phyloP scores from a whole-genome alignment of 2,797 vertebrate genomes.

The Huso huso region DNA sequence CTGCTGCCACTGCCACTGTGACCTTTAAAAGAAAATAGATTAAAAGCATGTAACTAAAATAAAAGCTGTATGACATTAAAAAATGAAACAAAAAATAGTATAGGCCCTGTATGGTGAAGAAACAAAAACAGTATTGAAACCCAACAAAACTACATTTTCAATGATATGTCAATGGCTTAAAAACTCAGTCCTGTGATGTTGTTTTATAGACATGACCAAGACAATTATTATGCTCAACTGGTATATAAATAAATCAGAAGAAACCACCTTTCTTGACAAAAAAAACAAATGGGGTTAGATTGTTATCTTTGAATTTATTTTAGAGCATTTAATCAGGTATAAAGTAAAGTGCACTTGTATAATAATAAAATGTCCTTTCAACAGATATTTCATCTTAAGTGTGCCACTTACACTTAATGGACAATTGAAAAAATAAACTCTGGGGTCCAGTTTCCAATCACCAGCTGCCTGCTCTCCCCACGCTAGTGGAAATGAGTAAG shows the following conservation, averaged over 20 bases:
- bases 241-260: background rate
- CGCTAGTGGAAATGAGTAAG: background rate
- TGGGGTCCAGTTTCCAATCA: conserved; percentile 22
- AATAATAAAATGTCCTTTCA: conserved; percentile 38
- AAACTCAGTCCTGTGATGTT: too few species aligned
- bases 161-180: too few species aligned
- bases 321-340: conserved; percentile 19
- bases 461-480: conserved; percentile 37
- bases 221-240: too few species aligned
- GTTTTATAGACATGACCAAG: too few species aligned
- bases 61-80: too few species aligned
- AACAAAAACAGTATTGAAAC: background rate
- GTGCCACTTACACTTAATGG: conserved; percentile 36
- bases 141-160: too few species aligned
- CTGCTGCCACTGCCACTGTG: too few species aligned
- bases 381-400: conserved; percentile 35
- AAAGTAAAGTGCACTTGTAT: conserved; percentile 33
- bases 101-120: too few species aligned
- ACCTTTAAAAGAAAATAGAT: too few species aligned
- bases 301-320: conserved; percentile 10
- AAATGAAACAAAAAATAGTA: too few species aligned
- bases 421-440: conserved; percentile 51
- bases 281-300: conserved; percentile 17
- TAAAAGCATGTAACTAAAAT: too few species aligned
- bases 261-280: conserved; percentile 12